Evolutionary conservation across 1,140 invertebrate genomes (phyloP), one percentile per base, ranked within the genome.

Genomic region (Bombus breviceps): DNA sequence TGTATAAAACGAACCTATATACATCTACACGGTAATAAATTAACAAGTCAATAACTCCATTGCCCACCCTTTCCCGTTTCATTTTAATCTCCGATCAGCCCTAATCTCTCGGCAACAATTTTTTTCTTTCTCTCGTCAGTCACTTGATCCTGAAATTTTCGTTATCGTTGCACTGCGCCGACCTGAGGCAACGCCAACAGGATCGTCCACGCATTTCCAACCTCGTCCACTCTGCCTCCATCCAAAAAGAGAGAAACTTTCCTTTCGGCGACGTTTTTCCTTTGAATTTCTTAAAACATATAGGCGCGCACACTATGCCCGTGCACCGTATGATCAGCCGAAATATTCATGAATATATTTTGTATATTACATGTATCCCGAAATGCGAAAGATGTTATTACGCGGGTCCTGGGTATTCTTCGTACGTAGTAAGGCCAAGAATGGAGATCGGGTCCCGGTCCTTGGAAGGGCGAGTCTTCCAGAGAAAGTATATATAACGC

Each of bases 321-420:
- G 8, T 18, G 77, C 18, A 89, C 78, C 75, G 39, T 88, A 83
- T 85, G 74, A 90, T 89, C 88, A 87, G 47, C 82, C 79, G 71
- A 72, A 78, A 71, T 75, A 76, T 76, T 85, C 76, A 62, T 81
- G 86, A 85, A 82, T 87, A 90, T 88, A 90, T 83, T 86, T 90
- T 37, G 41, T 69, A 72, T 83, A 90, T 90, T 90, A 88, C 83
- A 59, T 41, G 78, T 53, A 76, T 69, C 57, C 82, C 69, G 62
- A 83, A 78, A 86, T 88, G 68, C 77, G 77, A 88, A 85, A 77
- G 79, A 90, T 90, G 75, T 90, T 88, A 90, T 90, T 90, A 90
- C 66, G 57, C n/a, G 37, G 78, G 13, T 39, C 18, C 34, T 12
- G 53, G 28, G 37, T 62, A 62, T 77, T 89, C 86, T 39, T 74